Evolutionary conservation across 2,797 vertebrate species (phyloP), one percentile per base, ranked within the genome.

Genomic region (Neoniphon sammara): DNA sequence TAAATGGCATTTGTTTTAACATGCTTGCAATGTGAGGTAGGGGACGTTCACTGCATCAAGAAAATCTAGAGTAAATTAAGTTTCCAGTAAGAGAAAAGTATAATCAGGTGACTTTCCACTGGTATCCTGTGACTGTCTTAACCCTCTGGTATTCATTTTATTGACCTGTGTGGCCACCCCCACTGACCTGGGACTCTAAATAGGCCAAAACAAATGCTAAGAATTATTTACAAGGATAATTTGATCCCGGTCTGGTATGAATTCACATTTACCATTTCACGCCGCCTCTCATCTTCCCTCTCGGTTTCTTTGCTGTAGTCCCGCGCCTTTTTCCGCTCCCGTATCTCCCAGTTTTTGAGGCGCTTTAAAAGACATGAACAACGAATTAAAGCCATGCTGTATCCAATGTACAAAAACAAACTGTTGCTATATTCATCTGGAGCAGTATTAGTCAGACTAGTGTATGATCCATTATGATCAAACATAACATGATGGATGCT

Each of bases 331-430:
- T 99, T 99, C 82, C 97, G 93, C 93, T 99, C 97, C 71, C 98
- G 92, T 75, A 98, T 96, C 91, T 99, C 97, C 98, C 98, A 99
- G 84, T 99, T 99, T 92, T 99, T 99, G 86, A 99, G 95, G 44
- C 98, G 97, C 98, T 99, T 82, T 74, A 63, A 0, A 46, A 21
- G 2, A 69, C 20, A 39, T 0, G n/a, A 1, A 64, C 69, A 39
- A 62, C 20, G 0, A 18, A 23, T 25, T 44, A 1, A 46, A 31
- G 10, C 5, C 15, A 27, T 18, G 15, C 27, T 2, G 12, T 57
- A 34, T 50, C 12, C 1, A 46, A 65, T 8, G 15, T 27, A 11
- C 9, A 56, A n/a, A 25, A 39, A 42, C 7, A 27, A 17, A 27
- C 5, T 1, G 12, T 2, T 39, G 12, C 20, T 5, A 1, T 7